Conservation (phyloP, 2,888 invertebrate species). For the Chrysotoxum bicinctum region DNA sequence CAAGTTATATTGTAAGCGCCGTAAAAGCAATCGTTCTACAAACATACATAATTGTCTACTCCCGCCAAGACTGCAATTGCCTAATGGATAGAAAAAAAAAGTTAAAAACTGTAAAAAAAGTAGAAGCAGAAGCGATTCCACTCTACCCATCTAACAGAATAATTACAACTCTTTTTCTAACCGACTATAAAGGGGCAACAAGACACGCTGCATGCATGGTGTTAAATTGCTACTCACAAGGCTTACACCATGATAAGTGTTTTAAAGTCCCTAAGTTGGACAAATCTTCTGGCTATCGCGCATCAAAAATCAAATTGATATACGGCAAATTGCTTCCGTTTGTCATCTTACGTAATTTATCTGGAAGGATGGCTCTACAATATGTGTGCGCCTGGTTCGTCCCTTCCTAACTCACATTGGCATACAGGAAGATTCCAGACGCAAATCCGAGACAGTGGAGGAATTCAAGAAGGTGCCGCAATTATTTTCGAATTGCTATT, state of each 20-base stretch:
- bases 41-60: constrained; percentile 2
- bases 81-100: constrained; percentile 12
- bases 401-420: not conserved
- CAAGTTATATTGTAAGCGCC: not conserved
- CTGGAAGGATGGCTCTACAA: constrained; percentile 31
- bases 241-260: constrained; percentile 27
- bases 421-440: not conserved
- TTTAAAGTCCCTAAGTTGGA: constrained; percentile 35
- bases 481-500: constrained; percentile 69
- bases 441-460: not conserved
- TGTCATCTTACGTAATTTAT: constrained; percentile 73
- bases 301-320: constrained; percentile 68
- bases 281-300: constrained; percentile 31
- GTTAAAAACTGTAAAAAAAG: not conserved
- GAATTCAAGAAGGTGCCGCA: constrained; percentile 66
- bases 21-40: not conserved
- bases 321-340: constrained; percentile 74
- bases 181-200: not conserved
- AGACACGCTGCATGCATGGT: not conserved
- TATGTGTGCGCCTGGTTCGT: not conserved
- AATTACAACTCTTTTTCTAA: constrained; percentile 30
- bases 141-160: constrained; percentile 32
- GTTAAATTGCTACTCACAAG: constrained; percentile 40
- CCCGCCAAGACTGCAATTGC: not conserved
- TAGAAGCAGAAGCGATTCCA: not conserved